Evolutionary conservation across 2,113 vertebrate species (phyloP).

Genomic region (Bos indicus): DNA sequence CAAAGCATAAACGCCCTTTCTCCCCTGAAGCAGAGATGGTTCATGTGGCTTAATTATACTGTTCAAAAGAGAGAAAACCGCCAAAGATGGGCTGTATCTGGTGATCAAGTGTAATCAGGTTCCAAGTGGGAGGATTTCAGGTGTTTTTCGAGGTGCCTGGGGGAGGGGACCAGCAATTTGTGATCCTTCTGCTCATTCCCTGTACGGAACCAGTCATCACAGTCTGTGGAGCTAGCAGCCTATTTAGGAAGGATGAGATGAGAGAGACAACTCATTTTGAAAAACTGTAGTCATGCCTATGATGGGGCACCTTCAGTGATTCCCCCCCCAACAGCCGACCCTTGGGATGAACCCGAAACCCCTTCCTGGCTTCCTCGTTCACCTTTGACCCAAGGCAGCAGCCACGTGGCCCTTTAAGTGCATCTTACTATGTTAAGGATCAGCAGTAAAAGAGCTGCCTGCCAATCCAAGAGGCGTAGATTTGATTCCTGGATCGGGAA

Average conservation of each 20-base stretch:
- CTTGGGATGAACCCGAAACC: background rate
- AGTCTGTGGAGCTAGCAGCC: background rate
- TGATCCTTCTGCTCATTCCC: background rate
- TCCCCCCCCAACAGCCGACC: background rate
- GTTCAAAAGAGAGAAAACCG: background rate
- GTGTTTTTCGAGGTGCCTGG: background rate
- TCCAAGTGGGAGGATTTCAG: background rate
- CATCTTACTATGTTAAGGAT: background rate
- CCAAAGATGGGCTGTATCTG: background rate
- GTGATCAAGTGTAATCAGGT: slow-evolving; percentile 28
- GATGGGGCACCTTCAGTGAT: background rate
- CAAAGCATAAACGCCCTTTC: background rate
- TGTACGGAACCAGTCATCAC: slow-evolving; percentile 52
- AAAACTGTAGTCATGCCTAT: background rate
- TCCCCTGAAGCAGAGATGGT: background rate
- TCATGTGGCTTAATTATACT: slow-evolving; percentile 11
- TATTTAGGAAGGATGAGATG: background rate
- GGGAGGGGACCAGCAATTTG: background rate
- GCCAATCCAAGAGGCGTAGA: background rate
- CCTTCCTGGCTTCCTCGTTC: background rate
- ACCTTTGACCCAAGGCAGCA: background rate
- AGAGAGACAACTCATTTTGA: slow-evolving; percentile 15
- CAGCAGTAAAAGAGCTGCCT: background rate
- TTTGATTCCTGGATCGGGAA: background rate
- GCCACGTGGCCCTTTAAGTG: background rate